Conservation (phyloP, 2,888 invertebrate species). For the Eustalomyia histrio region DNA sequence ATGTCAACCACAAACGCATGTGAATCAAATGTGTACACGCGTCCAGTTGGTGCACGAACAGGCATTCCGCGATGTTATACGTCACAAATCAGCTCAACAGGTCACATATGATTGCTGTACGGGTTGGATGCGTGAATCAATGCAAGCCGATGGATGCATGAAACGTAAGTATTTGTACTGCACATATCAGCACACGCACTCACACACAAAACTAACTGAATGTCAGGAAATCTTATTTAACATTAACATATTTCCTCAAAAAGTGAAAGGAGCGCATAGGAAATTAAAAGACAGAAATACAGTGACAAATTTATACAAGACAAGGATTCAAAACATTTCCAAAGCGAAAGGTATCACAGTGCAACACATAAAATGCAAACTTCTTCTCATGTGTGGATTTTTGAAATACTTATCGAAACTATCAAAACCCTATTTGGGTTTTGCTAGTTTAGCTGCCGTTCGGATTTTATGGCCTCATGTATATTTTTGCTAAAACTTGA, state of each 20-base stretch:
- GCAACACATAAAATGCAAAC: too few species aligned
- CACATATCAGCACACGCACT: too few species aligned
- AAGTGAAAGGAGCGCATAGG: background rate
- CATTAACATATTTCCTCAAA: background rate
- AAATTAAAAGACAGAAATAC: background rate
- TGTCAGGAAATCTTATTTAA: background rate
- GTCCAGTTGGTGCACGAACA: conserved; percentile 82
- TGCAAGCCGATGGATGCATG: conserved; percentile 82
- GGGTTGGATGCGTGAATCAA: conserved; percentile 82
- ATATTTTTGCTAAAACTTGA: too few species aligned
- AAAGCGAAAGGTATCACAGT: too few species aligned
- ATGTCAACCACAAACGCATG: conserved; percentile 78
- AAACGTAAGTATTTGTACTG: conserved; percentile 82
- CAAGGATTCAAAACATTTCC: too few species aligned
- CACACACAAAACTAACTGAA: too few species aligned
- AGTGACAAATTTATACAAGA: too few species aligned
- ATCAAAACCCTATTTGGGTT: too few species aligned
- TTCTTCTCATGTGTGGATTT: too few species aligned
- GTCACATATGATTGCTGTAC: conserved; percentile 82
- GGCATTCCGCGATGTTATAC: conserved; percentile 80
- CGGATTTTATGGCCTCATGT: too few species aligned
- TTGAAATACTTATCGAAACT: too few species aligned
- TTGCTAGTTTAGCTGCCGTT: too few species aligned
- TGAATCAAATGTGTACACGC: conserved; percentile 81
- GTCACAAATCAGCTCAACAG: conserved; percentile 80